Percentiles rank a stretch among this genome's conserved stretches.
Evolutionary conservation across 30 jellyfish, hydroid and myxozoan species (phyloP).

Genomic region (Hydractinia symbiolongicarpus): DNA sequence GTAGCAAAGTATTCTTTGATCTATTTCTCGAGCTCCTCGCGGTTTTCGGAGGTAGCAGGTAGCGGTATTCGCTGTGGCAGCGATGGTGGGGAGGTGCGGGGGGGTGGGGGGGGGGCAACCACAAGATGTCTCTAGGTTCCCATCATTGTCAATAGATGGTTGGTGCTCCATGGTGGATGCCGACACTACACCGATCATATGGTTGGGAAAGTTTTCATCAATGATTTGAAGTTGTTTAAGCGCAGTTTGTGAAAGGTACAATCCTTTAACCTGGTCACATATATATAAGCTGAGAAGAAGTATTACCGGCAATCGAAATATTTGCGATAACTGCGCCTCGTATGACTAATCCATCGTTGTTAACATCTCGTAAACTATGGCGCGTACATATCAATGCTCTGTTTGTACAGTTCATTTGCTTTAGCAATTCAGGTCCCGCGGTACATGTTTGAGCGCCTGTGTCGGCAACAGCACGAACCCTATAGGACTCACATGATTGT

Average conservation of each 20-base stretch:
- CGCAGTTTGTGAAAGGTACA: constrained; percentile 29
- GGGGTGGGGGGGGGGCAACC: too few species aligned
- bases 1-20: background rate
- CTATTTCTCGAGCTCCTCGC: background rate
- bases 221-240: constrained; percentile 16
- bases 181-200: too few species aligned
- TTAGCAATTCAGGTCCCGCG: constrained; percentile 22
- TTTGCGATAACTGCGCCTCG: constrained; percentile 12
- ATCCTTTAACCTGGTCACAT: constrained; percentile 24
- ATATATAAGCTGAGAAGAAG: constrained; percentile 5
- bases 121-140: too few species aligned
- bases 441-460: constrained; percentile 37
- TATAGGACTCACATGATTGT: background rate
- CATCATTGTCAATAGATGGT: too few species aligned
- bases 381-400: constrained; percentile 14
- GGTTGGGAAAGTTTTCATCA: background rate
- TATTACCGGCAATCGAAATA: background rate
- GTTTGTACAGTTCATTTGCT: background rate
- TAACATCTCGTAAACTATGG: constrained; percentile 11
- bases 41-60: background rate
- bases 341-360: background rate
- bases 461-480: background rate
- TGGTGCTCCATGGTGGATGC: too few species aligned
- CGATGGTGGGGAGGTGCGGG: background rate
- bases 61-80: background rate